phyloP scores from a whole-genome alignment of 1,140 invertebrate genomes.

The Drosophila ficusphila region DNA sequence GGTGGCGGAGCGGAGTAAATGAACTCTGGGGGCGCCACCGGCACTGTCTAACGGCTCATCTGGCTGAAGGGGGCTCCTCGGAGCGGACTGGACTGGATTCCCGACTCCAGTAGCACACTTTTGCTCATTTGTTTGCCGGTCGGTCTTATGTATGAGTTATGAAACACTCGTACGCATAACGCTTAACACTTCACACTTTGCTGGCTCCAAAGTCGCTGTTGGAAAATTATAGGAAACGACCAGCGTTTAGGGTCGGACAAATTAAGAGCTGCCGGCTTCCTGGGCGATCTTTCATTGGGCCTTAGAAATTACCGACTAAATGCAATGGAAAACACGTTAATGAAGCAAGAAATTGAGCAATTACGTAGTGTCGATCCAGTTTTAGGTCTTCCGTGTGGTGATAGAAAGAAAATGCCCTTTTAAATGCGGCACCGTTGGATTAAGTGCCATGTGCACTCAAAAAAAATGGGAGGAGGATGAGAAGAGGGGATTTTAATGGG shows the following conservation, averaged over 20 bases:
- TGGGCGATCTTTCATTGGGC: slow-evolving; percentile 25
- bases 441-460: slow-evolving; percentile 14
- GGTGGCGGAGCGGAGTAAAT: slow-evolving; percentile 60
- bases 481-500: too few species aligned
- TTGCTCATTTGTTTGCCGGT: slow-evolving; percentile 44
- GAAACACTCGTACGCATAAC: slow-evolving; percentile 39
- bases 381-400: slow-evolving; percentile 21
- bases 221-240: slow-evolving; percentile 17
- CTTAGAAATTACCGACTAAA: slow-evolving; percentile 18
- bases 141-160: slow-evolving; percentile 34
- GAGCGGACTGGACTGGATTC: neutral
- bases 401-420: slow-evolving; percentile 61
- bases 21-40: slow-evolving; percentile 59
- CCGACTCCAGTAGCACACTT: slow-evolving; percentile 39
- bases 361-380: slow-evolving; percentile 44
- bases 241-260: slow-evolving; percentile 27
- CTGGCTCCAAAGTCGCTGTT: neutral
- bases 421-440: slow-evolving; percentile 35
- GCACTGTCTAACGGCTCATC: slow-evolving; percentile 67
- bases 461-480: too few species aligned
- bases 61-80: slow-evolving; percentile 9
- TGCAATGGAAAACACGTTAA: slow-evolving; percentile 45
- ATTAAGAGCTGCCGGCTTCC: slow-evolving; percentile 31
- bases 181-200: slow-evolving; percentile 39
- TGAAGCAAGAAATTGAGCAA: slow-evolving; percentile 69